phyloP scores from a whole-genome alignment of 1,140 invertebrate genomes.

The Eulimnadia texana region DNA sequence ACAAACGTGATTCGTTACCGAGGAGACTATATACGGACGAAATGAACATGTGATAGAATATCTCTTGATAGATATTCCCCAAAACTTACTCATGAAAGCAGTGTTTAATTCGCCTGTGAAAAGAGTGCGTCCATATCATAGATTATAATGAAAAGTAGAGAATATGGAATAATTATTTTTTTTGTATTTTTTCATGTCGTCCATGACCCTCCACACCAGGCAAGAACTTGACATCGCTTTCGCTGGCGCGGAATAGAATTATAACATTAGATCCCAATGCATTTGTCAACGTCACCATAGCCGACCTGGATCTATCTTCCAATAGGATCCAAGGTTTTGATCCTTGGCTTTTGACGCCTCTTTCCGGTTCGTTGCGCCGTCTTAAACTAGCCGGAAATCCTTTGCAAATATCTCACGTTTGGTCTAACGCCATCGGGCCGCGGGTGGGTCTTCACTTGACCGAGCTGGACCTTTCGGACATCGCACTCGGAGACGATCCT shows the following conservation, averaged over 20 bases:
- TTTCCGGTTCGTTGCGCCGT: conserved; percentile 1
- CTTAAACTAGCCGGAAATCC: conserved; percentile 12
- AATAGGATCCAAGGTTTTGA: conserved; percentile 23
- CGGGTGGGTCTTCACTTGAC: background rate
- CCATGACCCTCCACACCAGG: too few relatives aligned
- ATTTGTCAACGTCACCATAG: conserved; percentile 39
- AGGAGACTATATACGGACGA: too few relatives aligned
- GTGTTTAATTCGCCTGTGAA: too few relatives aligned
- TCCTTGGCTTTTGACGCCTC: conserved; percentile 16
- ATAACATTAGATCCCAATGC: conserved; percentile 43
- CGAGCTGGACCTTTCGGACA: background rate
- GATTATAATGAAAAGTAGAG: too few relatives aligned
- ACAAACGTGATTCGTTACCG: too few relatives aligned
- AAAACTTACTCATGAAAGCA: too few relatives aligned
- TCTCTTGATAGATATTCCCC: too few relatives aligned
- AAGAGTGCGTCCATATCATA: too few relatives aligned
- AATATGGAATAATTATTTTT: too few relatives aligned
- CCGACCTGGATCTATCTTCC: conserved; percentile 32
- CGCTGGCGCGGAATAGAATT: conserved; percentile 51
- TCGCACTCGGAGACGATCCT: background rate
- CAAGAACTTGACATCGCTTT: conserved; percentile 31
- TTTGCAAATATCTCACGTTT: conserved; percentile 9
- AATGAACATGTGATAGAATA: too few relatives aligned
- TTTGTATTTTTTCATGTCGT: too few relatives aligned
- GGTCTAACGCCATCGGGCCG: conserved; percentile 9